Evolutionary conservation across 2,888 invertebrate species (phyloP), one percentile per base, ranked within the genome.

Genomic region (Atherix ibis): DNA sequence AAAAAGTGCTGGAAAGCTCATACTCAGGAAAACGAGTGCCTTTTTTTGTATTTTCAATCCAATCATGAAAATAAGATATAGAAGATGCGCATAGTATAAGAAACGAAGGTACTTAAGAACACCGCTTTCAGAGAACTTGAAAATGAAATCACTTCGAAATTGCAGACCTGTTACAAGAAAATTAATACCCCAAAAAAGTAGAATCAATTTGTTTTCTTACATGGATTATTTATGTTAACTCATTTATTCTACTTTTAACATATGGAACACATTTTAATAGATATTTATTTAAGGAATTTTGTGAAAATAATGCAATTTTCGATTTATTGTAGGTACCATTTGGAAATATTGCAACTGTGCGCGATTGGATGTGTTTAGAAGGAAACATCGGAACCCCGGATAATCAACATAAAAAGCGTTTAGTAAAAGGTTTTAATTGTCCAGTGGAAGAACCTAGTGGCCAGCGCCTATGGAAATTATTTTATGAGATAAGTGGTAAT

Each of bases 291-390:
- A n/a, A n/a, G n/a, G n/a, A n/a, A n/a, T n/a, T n/a, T n/a, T n/a
- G n/a, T n/a, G n/a, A n/a, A n/a, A n/a, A n/a, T n/a, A n/a, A n/a
- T n/a, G n/a, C n/a, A n/a, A n/a, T n/a, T n/a, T n/a, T n/a, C n/a
- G n/a, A n/a, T n/a, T n/a, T n/a, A n/a, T 55, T 43, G 2, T 49
- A 82, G 82, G 71, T 88, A 4, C 92, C 92, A 1, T 92, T 92
- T 67, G 92, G 92, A 17, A 88, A 91, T 62, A 71, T 83, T 24
- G 68, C 63, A 31, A 68, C 76, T 37, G 87, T 87, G 1, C 69
- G 68, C 46, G 72, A 84, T 41, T 83, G 83, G 77, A 64, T 92
- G 48, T 56, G 71, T 43, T 70, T 92, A 31, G 57, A 65, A 34
- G 88, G 83, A 3, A 56, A 62, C 14, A 75, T 91, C 15, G 60